phyloP scores from a whole-genome alignment of 2,797 vertebrate genomes.

The Halcyon badia region DNA sequence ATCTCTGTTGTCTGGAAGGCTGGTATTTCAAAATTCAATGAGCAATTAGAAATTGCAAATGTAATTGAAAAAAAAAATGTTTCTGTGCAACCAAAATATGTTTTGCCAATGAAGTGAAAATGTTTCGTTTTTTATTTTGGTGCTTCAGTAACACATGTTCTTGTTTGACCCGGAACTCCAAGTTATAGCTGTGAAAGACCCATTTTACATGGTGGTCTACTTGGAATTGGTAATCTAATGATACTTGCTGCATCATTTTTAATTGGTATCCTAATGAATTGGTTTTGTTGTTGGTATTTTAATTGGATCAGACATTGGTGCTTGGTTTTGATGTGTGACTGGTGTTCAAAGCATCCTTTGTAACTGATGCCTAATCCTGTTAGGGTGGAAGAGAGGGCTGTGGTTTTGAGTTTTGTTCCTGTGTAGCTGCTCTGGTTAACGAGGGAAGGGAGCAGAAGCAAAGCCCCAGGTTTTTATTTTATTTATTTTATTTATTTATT shows the following conservation, averaged over 20 bases:
- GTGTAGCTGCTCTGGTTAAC: neutral
- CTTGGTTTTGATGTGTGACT: neutral
- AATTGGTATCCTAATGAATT: neutral
- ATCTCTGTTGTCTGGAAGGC: neutral
- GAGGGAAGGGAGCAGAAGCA: neutral
- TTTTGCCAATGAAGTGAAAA: neutral
- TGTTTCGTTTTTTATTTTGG: neutral
- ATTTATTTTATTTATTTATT: neutral
- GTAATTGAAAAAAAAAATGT: neutral
- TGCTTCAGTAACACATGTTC: neutral
- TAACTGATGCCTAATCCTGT: neutral
- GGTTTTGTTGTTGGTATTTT: neutral
- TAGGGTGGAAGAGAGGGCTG: neutral
- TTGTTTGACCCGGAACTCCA: neutral
- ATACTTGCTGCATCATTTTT: neutral
- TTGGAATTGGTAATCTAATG: neutral
- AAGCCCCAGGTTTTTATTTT: neutral
- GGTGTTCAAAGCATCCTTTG: neutral
- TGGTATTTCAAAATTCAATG: neutral
- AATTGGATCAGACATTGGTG: neutral
- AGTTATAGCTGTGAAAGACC: neutral
- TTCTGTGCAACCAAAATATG: neutral
- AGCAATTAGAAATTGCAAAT: neutral
- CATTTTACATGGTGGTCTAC: fast-evolving
- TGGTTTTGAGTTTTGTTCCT: neutral